A percentile compares a stretch with the other conserved stretches of the same genome.
These are phyloP conservation scores for Larimichthys polyactis DNA, from an alignment of 2,113 vertebrate species.

Conservation along the genomic window DNA sequence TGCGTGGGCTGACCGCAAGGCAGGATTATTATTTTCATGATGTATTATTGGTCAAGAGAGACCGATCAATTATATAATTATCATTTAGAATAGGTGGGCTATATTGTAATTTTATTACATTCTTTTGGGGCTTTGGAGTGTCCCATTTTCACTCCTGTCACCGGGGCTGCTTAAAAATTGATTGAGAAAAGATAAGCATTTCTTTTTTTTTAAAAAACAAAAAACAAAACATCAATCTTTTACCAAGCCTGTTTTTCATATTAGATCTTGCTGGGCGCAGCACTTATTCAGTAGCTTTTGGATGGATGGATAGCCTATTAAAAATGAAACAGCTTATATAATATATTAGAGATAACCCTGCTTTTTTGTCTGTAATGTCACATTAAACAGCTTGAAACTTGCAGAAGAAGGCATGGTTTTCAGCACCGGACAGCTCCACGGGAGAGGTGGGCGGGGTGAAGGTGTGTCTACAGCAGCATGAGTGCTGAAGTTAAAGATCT, in stretches of 20 bases:
- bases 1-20: constrained; percentile 32
- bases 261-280: background rate
- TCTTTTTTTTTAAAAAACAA: background rate
- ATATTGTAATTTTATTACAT: background rate
- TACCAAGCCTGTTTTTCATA: background rate
- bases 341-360: background rate
- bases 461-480: background rate
- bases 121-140: background rate
- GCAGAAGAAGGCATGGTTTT: background rate
- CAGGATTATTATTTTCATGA: constrained; percentile 7
- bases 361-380: background rate
- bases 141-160: background rate
- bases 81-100: background rate
- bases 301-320: background rate
- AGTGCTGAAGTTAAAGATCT: background rate
- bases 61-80: background rate
- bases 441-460: background rate
- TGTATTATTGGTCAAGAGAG: background rate
- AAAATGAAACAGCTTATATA: background rate
- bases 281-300: background rate
- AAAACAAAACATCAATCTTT: constrained; percentile 24
- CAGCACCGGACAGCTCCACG: background rate
- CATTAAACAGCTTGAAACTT: background rate
- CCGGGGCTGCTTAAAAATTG: background rate
- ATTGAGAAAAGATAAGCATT: background rate